Base-by-base conservation (phyloP, 2,113 vertebrate species). In the Mormoops blainvillei region DNA sequence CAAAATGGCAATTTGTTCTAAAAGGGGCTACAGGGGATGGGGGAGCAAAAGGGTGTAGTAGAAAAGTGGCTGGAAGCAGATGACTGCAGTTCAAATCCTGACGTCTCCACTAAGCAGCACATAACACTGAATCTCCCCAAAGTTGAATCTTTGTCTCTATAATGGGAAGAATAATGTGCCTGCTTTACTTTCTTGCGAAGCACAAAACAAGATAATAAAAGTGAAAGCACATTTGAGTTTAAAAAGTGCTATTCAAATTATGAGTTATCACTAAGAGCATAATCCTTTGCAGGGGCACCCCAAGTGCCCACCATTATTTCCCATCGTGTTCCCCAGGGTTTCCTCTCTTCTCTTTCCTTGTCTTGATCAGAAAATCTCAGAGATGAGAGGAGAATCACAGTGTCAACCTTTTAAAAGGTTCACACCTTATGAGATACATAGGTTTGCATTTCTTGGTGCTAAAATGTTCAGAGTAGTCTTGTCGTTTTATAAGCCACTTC, bases 401-500 rank as follows among this genome's bases (percentile, higher is more conserved):
- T 80, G 85, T 96, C 95, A 96, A 14, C 10, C 50, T 97, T 98
- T 98, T 97, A 91, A 95, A 97, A 97, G 97, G 89, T 92, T 84
- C 33, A 19, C 50, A 94, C 89, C 92, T 98, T 98, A 96, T 87
- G 94, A 98, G 97, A 98, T 92, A 97, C 96, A 97, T 31, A 94
- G 63, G 89, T 98, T 98, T 98, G 90, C 97, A 96, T 98, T 98
- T 98, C 97, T 90, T 95, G 70, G 67, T 97, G 89, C 76, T 98
- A 94, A 97, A 97, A 97, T 82, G 65, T 94, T 98, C 93, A 95
- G 94, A 84, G n/a, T 11, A 22, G 56, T 87, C 90, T 94, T 71
- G 50, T 82, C 90, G 74, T 97, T 98, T 98, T 98, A 98, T 91
- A 97, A 76, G 73, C 89, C 52, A 96, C 45, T 98, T 96, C 93